Base-by-base conservation (phyloP, 2,797 vertebrate genomes). In the Crenuchus spilurus region DNA sequence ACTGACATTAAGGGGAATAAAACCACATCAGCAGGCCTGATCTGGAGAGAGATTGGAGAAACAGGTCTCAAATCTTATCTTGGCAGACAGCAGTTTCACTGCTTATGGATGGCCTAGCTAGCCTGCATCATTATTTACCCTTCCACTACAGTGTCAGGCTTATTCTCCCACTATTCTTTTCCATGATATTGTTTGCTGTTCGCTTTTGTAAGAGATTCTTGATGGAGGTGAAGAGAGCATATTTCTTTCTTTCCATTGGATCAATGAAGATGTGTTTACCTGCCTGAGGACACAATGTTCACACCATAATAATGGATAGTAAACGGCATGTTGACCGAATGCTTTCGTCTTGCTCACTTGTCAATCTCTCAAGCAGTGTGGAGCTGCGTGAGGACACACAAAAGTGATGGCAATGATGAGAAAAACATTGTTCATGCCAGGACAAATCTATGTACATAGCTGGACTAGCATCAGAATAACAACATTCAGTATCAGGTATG, bases 201-300 rank as follows among this genome's bases (percentile, higher is more conserved):
- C 90, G 90, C 92, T 86, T 94, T 92, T 93, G 92, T 88, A 94
- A 92, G 94, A 91, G 90, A 84, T 89, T 90, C 92, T 95, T 95
- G 94, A 95, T 94, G 93, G 93, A 93, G 91, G 91, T 88, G 85
- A 85, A 93, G 91, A 89, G 90, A 93, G 95, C 94, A 93, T 95
- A 94, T 96, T 96, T 95, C 93, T 96, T 92, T 94, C 94, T 93
- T 86, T 91, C 92, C 91, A 86, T 88, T 88, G 92, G 94, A 98
- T 98, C 96, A 97, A 97, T 97, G 93, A 94, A 96, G 95, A 94
- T 93, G 94, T 96, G 94, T 96, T 96, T 96, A 96, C 94, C 87
- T 94, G 93, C 93, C 93, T 82, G 75, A 84, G 64, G 83, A 90
- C 91, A 92, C 91, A 92, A 90, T 94, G 94, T 93, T 93, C 95